phyloP scores from a whole-genome alignment of 2,888 invertebrate species.

The Tortricodes alternella region DNA sequence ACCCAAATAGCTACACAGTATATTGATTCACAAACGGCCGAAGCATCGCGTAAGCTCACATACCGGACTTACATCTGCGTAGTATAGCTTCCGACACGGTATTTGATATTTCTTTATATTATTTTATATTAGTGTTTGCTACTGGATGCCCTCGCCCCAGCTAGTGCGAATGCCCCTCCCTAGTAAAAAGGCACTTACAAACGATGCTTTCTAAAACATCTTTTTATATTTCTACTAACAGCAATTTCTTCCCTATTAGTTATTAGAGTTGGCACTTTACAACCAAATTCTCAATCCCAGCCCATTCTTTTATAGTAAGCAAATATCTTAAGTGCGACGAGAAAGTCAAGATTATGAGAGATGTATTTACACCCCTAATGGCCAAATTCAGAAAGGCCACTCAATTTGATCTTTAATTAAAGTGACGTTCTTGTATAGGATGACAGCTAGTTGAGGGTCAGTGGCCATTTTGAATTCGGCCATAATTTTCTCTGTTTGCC shows the following conservation, averaged over 20 bases:
- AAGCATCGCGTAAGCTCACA: slow-evolving; percentile 72
- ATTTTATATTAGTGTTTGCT: slow-evolving; percentile 67
- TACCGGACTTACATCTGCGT: slow-evolving; percentile 71
- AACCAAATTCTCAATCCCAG: slow-evolving; percentile 50
- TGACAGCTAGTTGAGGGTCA: no score
- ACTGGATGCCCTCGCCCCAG: slow-evolving; percentile 48
- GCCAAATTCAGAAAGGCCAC: no score
- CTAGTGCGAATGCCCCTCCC: slow-evolving; percentile 78
- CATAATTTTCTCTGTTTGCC: no score
- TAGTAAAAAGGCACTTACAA: slow-evolving; percentile 70
- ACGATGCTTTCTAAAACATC: slow-evolving; percentile 66
- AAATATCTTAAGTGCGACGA: neutral
- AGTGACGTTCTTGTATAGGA: no score
- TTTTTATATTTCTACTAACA: slow-evolving; percentile 51
- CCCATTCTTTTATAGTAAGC: neutral
- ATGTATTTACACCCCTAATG: no score
- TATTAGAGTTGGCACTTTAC: slow-evolving; percentile 63
- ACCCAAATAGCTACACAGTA: slow-evolving; percentile 43
- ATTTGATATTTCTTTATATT: slow-evolving; percentile 52
- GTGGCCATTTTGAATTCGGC: no score
- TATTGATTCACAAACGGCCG: slow-evolving; percentile 33
- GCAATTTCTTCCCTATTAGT: slow-evolving; percentile 56
- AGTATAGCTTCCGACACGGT: slow-evolving; percentile 73
- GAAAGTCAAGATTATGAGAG: no score
- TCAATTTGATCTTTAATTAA: no score